Evolutionary conservation across 2,113 vertebrate species (phyloP).

Genomic region (Sula dactylatra): DNA sequence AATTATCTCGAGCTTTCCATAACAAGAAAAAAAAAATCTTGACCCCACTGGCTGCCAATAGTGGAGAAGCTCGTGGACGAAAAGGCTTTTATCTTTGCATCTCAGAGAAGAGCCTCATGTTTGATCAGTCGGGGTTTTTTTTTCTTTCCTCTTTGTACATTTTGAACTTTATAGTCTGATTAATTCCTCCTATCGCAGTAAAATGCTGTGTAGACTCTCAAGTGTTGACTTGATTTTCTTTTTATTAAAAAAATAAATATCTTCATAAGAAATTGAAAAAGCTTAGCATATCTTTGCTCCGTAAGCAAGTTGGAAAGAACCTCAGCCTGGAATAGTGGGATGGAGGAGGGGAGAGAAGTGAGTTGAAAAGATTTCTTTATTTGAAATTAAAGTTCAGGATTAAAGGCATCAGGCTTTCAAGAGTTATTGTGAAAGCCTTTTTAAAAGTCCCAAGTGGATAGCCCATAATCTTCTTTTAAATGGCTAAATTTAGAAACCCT

Average conservation of each 20-base stretch:
- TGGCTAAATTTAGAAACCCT: conserved; percentile 72
- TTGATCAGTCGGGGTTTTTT: conserved; percentile 66
- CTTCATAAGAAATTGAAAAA: conserved; percentile 74
- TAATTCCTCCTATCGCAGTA: conserved; percentile 72
- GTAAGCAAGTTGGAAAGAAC: conserved; percentile 40
- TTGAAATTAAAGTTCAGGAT: conserved; percentile 81
- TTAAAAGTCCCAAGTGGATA: conserved; percentile 71
- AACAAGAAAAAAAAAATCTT: conserved; percentile 70
- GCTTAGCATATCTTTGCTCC: conserved; percentile 59
- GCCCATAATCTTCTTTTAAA: conserved; percentile 76
- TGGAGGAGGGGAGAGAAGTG: conserved; percentile 26
- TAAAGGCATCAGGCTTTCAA: conserved; percentile 72
- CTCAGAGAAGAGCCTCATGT: conserved; percentile 65
- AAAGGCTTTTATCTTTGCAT: conserved; percentile 77
- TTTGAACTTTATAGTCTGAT: conserved; percentile 75
- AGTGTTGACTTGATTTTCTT: conserved; percentile 72
- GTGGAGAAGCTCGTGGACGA: conserved; percentile 68
- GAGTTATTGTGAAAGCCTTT: conserved; percentile 73
- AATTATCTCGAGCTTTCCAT: conserved; percentile 85
- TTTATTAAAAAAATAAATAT: conserved; percentile 63
- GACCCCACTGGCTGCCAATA: conserved; percentile 80
- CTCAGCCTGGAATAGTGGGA: not conserved
- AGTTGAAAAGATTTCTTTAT: conserved; percentile 75
- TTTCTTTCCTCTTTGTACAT: conserved; percentile 54
- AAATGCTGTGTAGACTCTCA: conserved; percentile 63